Base-by-base conservation (phyloP, 1,140 invertebrate genomes). In the Leptopilina clavipes region DNA sequence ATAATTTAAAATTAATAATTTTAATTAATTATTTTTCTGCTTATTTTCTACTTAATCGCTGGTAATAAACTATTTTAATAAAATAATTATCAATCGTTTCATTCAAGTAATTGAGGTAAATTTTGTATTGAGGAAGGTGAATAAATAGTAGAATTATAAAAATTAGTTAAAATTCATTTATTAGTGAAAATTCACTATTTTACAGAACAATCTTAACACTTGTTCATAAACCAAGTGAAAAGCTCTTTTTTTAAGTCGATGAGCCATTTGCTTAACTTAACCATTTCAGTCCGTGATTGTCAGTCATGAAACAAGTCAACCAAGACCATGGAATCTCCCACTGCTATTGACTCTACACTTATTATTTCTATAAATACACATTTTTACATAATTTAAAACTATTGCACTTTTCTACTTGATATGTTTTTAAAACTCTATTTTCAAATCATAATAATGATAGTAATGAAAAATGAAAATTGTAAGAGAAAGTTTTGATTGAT, bases 221-320 rank as follows among this genome's bases (percentile, higher is more conserved):
- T 22, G 59, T 65, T n/a, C 59, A 65, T 14, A 31, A 65, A 65
- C 59, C 59, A 31, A 65, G 14, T 65, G 59, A 14, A 65, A 65
- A 65, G 59, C 22, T 65, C 22, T 65, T 31, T 14, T 59, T 65
- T 65, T 65, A 25, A 65, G 59, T 65, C 59, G 25, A 65, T 31
- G 59, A 65, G 25, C 25, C 59, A 65, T 65, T 65, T 31, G 59
- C 59, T 65, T 65, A 65, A 22, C 25, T 65, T 65, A 65, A 65
- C 59, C 3, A 65, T 65, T 65, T 65, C 59, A 65, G 22, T 65
- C 59, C 59, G 22, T 65, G 14, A 65, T 65, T 31, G 19, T 65
- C 59, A 65, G 59, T 65, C 59, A 14, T 31, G 59, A 65, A 65
- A 65, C 25, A 65, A 31, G 59, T 65, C 59, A n/a, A 25, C 11